Conservation (phyloP, 2,113 vertebrate species). For the Bucco capensis region DNA sequence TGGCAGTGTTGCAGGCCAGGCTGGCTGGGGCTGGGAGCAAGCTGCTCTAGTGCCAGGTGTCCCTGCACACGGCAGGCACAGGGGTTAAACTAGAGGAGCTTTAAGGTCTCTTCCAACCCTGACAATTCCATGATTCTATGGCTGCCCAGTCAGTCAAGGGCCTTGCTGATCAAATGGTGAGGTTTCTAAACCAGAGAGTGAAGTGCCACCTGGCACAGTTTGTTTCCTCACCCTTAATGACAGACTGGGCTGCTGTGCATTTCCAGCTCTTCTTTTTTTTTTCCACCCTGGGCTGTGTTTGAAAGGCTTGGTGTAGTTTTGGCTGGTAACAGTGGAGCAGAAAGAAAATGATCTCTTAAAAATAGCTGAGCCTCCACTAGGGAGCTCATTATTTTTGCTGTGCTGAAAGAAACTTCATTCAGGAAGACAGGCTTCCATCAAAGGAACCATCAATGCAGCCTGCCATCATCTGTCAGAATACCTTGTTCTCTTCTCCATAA, state of each 20-base stretch:
- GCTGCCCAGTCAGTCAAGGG: neutral
- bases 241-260: neutral
- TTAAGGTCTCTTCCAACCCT: too few species aligned
- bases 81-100: too few species aligned
- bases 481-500: conserved; percentile 17
- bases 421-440: conserved; percentile 44
- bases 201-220: neutral
- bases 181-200: neutral
- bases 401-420: conserved; percentile 19
- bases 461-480: conserved; percentile 21
- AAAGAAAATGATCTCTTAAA: conserved; percentile 31
- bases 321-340: neutral
- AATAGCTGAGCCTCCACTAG: conserved; percentile 41
- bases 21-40: too few species aligned
- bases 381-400: conserved; percentile 60
- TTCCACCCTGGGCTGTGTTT: neutral
- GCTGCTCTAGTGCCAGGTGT: too few species aligned
- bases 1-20: too few species aligned
- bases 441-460: conserved; percentile 5
- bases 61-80: too few species aligned
- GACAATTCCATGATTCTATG: too few species aligned
- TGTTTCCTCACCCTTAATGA: neutral
- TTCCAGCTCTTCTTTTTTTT: neutral
- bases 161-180: neutral
- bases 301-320: conserved; percentile 5